Percentiles rank a stretch among this genome's conserved stretches.
Conservation (phyloP, 2,113 vertebrate species). For the Hemichromis elongatus region DNA sequence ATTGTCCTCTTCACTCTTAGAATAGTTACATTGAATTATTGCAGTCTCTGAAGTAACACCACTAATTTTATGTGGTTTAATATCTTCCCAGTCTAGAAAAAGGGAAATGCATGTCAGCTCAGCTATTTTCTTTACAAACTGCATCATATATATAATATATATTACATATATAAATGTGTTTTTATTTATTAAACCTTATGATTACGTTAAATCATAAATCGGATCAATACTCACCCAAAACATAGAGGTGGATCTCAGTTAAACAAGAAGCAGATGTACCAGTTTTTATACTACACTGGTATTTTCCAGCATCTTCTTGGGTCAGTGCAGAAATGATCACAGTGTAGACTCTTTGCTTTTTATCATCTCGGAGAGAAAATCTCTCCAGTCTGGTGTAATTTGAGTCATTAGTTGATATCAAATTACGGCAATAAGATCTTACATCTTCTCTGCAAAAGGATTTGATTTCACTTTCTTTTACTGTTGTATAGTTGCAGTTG, state of each 20-base stretch:
- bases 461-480: not conserved
- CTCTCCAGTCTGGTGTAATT: not conserved
- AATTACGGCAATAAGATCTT: not conserved
- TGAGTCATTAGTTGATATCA: not conserved
- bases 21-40: not conserved
- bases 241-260: not conserved
- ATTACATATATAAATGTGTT: not conserved
- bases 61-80: fast-evolving
- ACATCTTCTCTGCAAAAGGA: constrained; percentile 3
- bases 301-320: constrained; percentile 21
- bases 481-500: not conserved
- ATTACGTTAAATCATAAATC: not conserved
- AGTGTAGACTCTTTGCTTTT: not conserved
- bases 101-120: not conserved
- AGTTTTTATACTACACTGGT: constrained; percentile 16
- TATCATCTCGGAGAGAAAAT: not conserved
- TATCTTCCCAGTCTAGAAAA: not conserved
- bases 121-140: not conserved
- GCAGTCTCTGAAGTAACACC: fast-evolving
- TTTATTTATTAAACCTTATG: not conserved
- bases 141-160: not conserved
- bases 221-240: constrained; percentile 11
- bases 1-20: not conserved
- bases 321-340: constrained; percentile 16
- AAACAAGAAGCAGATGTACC: not conserved